Base-by-base conservation (phyloP, 2,797 vertebrate species). In the Pipistrellus pipistrellus region DNA sequence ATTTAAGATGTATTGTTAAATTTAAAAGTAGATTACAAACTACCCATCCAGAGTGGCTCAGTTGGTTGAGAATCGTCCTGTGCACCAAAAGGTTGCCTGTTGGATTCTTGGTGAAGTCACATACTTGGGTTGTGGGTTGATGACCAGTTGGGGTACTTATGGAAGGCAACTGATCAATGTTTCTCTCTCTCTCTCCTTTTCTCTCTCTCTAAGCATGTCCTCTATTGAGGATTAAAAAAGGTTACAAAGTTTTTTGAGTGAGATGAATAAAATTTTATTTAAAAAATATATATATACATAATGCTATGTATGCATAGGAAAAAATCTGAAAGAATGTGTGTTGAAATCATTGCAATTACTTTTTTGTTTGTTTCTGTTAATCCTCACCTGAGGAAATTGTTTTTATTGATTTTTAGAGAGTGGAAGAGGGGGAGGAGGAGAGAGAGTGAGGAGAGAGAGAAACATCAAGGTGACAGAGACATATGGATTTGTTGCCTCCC, bases 211-310 rank as follows among this genome's bases (percentile, higher is more conserved):
- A n/a, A n/a, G 13, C 27, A 64, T 64, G 13, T 64, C 27, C 13
- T 64, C 25, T 30, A 13, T 27, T 64, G 59, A 64, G 27, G 59
- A 30, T 64, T 64, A 30, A n/a, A 64, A 30, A 62, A 30, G 27
- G 13, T 64, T 68, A 55, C 18, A 53, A 73, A 91, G 21, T 44
- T 81, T 81, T 90, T 85, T 80, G 8, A 86, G 73, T 68, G 23
- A 73, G 8, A 68, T 38, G 27, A 68, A 78, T 73, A 23, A 25
- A 76, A 69, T 82, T 85, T 95, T 59, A 83, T 46, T 90, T 91
- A 32, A 64, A 83, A 78, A 44, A 38, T 38, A 38, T 38, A 57
- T 1, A 30, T 83, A 44, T 53, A 51, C 38, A 51, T 41, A 90
- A 76, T 82, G 38, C 30, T 86, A 23, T 17, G 11, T 41, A 27